Base-by-base conservation (phyloP, 2,113 vertebrate genomes). In the Heterotilapia buettikoferi region DNA sequence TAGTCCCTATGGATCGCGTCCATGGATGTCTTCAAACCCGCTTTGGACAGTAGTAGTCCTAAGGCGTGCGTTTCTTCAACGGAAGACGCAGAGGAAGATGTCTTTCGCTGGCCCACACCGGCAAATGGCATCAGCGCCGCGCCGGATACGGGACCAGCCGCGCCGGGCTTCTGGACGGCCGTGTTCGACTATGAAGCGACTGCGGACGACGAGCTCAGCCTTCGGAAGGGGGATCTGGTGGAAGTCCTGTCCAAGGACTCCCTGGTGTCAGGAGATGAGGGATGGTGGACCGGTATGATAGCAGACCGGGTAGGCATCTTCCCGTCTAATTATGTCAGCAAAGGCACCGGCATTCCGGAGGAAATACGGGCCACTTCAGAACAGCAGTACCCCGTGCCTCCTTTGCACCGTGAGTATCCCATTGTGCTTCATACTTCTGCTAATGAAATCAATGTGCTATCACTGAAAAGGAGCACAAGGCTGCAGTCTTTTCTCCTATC, bases 211-310 rank as follows among this genome's bases (percentile, higher is more conserved):
- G 98, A 99, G 96, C 97, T 99, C 94, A 98, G 97, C 95, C 97
- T 99, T 92, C 97, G 97, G 33, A 97, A 96, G 84, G 98, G 98
- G 19, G 98, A 99, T 93, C 94, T 97, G 95, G 98, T 99, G 90
- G 97, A 98, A 93, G 97, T 99, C 90, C 95, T 99, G 92, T 99
- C 98, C 93, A 97, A 97, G 95, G 98, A 99, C 94, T 98, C 97
- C 21, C 97, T 98, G 90, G 98, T 99, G 89, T 99, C 98, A 3
- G 98, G 98, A 21, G 98, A 99, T 88, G 98, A 98, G 91, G 98
- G 98, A 54, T 99, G 98, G 98, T 99, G 98, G 98, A 99, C 98
- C 21, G 98, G 98, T 14, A 97, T 98, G 96, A 97, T 99, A 82
- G 97, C 97, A 84, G 97, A 98, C 95, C 97, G 98, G 76, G 97